Conservation (phyloP, 2,797 vertebrate species). For the Manis crassicaudata region DNA sequence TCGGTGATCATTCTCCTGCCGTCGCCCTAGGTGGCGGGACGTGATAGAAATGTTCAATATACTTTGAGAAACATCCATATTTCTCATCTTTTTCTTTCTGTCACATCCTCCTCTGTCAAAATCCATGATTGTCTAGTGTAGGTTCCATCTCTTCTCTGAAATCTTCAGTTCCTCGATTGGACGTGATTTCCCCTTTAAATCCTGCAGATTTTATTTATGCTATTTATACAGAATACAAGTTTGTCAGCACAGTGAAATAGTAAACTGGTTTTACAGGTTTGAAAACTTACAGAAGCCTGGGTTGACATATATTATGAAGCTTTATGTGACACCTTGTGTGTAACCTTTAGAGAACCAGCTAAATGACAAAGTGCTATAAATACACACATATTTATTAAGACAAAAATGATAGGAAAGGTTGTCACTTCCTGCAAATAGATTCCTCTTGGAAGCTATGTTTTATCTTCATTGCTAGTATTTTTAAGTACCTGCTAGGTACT, state of each 20-base stretch:
- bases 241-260: constrained; percentile 39
- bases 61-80: neutral
- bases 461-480: constrained; percentile 56
- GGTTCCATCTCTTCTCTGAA: neutral
- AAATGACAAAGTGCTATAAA: constrained; percentile 6
- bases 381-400: constrained; percentile 45
- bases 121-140: neutral
- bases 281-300: constrained; percentile 47
- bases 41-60: neutral
- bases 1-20: no score
- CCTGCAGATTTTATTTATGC: constrained; percentile 30
- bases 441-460: constrained; percentile 43
- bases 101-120: neutral
- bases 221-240: constrained; percentile 36
- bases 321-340: constrained; percentile 16
- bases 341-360: constrained; percentile 41
- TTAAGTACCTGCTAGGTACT: neutral
- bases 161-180: neutral
- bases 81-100: neutral
- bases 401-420: constrained; percentile 49
- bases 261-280: constrained; percentile 27
- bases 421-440: constrained; percentile 32
- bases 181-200: constrained; percentile 27
- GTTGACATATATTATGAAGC: constrained; percentile 21
- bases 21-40: no score